These are phyloP conservation scores for Hirundo rustica DNA, from an alignment of 2,797 vertebrate species.

Conservation along the genomic window DNA sequence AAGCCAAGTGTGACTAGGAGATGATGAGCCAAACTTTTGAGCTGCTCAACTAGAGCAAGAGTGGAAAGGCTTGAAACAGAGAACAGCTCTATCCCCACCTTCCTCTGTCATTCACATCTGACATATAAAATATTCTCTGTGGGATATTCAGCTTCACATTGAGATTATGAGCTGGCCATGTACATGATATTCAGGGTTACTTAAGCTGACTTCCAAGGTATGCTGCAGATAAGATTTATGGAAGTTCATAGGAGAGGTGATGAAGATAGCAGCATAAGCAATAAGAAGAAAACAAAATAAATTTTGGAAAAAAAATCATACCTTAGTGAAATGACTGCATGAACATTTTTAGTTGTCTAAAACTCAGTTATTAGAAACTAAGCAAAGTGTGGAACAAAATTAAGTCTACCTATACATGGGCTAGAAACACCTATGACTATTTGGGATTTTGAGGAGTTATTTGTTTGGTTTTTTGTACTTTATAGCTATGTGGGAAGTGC, in stretches of 20 bases:
- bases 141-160: neutral
- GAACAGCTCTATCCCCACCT: neutral
- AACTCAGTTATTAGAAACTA: neutral
- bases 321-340: neutral
- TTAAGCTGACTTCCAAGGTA: neutral
- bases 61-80: neutral
- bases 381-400: neutral
- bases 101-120: neutral
- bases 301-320: neutral
- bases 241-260: neutral
- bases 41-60: neutral
- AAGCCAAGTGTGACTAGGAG: neutral
- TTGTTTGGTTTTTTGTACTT: neutral
- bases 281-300: neutral
- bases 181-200: neutral
- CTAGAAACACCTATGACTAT: neutral
- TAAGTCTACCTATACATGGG: neutral
- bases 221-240: neutral
- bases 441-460: accelerated
- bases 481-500: neutral
- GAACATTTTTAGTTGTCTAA: neutral
- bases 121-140: neutral
- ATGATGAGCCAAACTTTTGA: neutral
- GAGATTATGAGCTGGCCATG: neutral
- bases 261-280: neutral